A percentile compares a stretch with the other conserved stretches of the same genome.
phyloP scores from a whole-genome alignment of 2,888 invertebrate species.

The Sepioteuthis lessoniana region DNA sequence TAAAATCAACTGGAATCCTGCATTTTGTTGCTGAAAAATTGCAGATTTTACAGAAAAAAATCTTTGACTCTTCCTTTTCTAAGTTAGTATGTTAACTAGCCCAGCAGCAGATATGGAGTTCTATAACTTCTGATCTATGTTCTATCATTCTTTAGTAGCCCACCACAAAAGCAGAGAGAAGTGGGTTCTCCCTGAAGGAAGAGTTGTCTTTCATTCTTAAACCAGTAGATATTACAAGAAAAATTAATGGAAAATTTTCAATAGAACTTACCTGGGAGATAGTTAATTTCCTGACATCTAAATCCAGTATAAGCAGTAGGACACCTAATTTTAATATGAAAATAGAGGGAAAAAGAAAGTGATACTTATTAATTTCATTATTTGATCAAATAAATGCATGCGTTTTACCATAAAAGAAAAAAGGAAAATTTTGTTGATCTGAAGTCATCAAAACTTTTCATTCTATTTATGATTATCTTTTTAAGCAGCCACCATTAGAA shows the following conservation, averaged over 20 bases:
- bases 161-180: background rate
- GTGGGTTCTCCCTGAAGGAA: no score
- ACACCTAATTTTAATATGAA: background rate
- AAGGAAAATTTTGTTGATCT: background rate
- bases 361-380: background rate
- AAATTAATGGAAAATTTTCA: no score
- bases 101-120: background rate
- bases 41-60: no score
- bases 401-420: background rate
- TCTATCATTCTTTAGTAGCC: background rate
- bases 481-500: no score
- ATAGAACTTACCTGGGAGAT: background rate
- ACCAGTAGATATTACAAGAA: no score
- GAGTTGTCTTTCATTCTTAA: no score
- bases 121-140: background rate
- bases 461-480: no score
- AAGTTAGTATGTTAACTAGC: background rate
- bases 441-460: no score
- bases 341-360: background rate
- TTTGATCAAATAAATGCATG: background rate
- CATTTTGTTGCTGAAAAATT: no score
- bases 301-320: background rate
- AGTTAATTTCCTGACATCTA: constrained; percentile 1
- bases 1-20: no score
- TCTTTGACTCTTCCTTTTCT: background rate